Evolutionary conservation across 2,888 invertebrate species (phyloP), one percentile per base, ranked within the genome.

Genomic region (Glyphotaelius pellucidus): DNA sequence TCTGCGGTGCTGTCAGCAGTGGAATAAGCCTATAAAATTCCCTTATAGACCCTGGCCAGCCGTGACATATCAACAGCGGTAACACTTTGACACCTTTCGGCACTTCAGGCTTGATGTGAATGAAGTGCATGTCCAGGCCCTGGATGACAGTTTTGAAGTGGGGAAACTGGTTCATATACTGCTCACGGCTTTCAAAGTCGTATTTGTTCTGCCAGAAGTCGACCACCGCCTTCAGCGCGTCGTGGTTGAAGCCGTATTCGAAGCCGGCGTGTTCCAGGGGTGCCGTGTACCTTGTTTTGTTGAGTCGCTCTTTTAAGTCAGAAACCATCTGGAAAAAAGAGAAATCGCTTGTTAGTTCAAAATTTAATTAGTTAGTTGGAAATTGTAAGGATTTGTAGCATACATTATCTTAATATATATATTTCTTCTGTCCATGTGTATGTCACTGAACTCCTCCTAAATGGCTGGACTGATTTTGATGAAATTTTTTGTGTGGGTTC

Each of bases 21-120:
- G 98, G 98, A 90, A 98, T 97, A 0, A 98, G 95, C 91, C 97
- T 97, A 94, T 98, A 97, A 95, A 98, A 98, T 95, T 99, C 99
- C n/a, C 97, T 96, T 3, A 98, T 96, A 0, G 98, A 98, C 0
- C 98, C 98, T 0, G 99, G 98, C 99, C 99, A 99, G 80, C 99
- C 99, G 94, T 99, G 99, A 30, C 98, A 95, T 88, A 99, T 94
- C 4, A 98, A 95, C 0, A 98, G 94, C 0, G 98, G 98, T 0
- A 97, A 93, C 0, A 97, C 96, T 94, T 96, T 95, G 67, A 97
- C 94, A 15, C 97, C 97, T 25, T 91, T 87, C 93, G 94, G 94
- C 1, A 94, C 94, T 32, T 95, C 94, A 0, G 98, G 97, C 94
- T 97, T 97, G 0, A 96, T 96, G 94, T 97, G 98, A 91, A 98